Percentiles rank a stretch among this genome's conserved stretches.
phyloP scores from a whole-genome alignment of 2,797 vertebrate genomes.

The Peromyscus aztecus region DNA sequence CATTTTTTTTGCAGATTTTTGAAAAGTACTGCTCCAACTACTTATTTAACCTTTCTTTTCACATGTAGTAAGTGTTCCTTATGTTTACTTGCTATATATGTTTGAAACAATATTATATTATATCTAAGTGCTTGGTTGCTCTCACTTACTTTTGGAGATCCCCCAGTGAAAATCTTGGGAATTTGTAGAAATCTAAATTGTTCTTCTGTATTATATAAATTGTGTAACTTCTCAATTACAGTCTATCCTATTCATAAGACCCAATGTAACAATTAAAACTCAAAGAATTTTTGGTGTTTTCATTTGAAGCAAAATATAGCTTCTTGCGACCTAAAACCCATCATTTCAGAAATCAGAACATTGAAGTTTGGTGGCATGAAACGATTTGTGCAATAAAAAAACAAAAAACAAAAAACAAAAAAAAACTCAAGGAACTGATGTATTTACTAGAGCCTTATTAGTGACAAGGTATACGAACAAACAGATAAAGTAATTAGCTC shows the following conservation, averaged over 20 bases:
- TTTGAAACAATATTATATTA: background rate
- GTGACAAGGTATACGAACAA: background rate
- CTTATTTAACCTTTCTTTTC: background rate
- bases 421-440: background rate
- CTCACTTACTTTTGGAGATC: background rate
- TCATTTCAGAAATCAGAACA: slow-evolving; percentile 4
- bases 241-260: background rate
- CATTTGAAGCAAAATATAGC: background rate
- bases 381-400: background rate
- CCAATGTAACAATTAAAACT: background rate
- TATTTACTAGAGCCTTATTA: background rate
- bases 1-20: background rate
- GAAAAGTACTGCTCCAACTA: background rate
- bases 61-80: background rate
- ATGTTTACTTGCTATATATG: background rate
- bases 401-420: background rate
- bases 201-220: background rate
- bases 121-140: background rate
- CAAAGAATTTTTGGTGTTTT: background rate
- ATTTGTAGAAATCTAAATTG: background rate
- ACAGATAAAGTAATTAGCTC: background rate
- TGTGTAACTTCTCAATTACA: background rate
- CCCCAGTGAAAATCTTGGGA: background rate
- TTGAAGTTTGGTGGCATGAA: background rate
- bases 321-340: background rate